Base-by-base conservation (phyloP, 2,797 vertebrate genomes). In the Mionectes olivaceus region DNA sequence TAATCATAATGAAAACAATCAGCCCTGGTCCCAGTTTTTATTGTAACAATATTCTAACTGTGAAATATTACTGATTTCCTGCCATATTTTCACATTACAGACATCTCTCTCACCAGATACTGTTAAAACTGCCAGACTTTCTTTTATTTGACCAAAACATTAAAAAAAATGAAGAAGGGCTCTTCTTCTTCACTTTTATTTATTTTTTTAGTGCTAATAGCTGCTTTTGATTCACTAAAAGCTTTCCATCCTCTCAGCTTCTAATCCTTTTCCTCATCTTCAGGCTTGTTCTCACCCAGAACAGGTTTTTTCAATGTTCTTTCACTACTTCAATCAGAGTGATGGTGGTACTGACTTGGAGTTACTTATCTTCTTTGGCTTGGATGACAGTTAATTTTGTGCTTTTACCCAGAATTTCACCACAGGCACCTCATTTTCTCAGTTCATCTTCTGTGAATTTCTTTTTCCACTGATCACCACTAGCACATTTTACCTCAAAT, bases 321-420 rank as follows among this genome's bases (percentile, higher is more conserved):
- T 95, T 88, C 69, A n/a, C 96, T 96, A 95, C 97, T 98, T 98
- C 97, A 98, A 97, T 98, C 98, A 98, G 94, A 85, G 94, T 49
- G 87, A 97, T 94, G 94, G 87, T 91, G 35, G 55, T 73, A 89
- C 95, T 80, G 81, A 81, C 90, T 85, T 87, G 14, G 82, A 96
- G 92, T 90, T 70, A 83, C 83, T 95, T 44, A 50, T 70, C 65
- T 81, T 95, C 88, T 92, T 94, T 55, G 91, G 89, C 59, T 79
- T 94, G 89, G 94, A 95, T 75, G 84, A 89, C 65, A 94, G 91
- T 79, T 97, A 95, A 97, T 98, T 97, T 96, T 94, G 92, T 93
- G 88, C 97, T 97, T 97, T 97, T 97, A 96, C 91, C 93, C 76
- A 86, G 95, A 93, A 89, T 37, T 88, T 96, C 94, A 82, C 96